Conservation (phyloP, 2,113 vertebrate species). For the Dipodomys stephensi region DNA sequence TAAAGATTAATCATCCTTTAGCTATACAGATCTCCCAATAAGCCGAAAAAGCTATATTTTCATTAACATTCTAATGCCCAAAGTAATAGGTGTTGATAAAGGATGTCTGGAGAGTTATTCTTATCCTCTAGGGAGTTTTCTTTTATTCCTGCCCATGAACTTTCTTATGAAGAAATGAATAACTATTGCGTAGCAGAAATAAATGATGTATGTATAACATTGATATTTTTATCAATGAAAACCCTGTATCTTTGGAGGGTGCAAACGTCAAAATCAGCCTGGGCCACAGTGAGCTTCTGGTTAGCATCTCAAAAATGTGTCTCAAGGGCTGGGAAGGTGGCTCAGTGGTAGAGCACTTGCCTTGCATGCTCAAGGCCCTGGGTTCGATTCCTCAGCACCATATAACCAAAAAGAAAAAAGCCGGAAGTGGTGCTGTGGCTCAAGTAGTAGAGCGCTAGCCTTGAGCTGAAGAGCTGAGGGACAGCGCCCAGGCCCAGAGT, state of each 20-base stretch:
- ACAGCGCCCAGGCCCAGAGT: no score
- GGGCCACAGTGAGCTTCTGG: background rate
- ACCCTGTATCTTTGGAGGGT: background rate
- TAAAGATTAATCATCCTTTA: conserved; percentile 37
- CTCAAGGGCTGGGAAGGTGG: no score
- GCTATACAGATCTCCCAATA: conserved; percentile 3
- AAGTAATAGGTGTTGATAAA: conserved; percentile 37
- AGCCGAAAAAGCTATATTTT: background rate
- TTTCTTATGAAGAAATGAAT: conserved; percentile 3
- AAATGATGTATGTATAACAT: conserved; percentile 30
- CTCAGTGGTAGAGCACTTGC: no score
- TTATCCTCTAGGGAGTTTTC: background rate
- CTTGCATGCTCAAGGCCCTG: no score
- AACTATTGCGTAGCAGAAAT: conserved; percentile 24
- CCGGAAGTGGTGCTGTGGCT: no score
- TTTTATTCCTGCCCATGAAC: background rate
- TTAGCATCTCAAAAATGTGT: background rate
- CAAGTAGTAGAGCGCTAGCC: no score
- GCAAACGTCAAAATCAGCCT: background rate
- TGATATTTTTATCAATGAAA: conserved; percentile 40
- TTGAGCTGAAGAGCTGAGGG: no score
- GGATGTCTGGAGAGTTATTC: background rate
- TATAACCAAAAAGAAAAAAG: no score
- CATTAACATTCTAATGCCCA: conserved; percentile 34
- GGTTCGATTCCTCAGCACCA: no score